phyloP scores from a whole-genome alignment of 2,797 vertebrate species.

The Pangasius sanitwongsei region DNA sequence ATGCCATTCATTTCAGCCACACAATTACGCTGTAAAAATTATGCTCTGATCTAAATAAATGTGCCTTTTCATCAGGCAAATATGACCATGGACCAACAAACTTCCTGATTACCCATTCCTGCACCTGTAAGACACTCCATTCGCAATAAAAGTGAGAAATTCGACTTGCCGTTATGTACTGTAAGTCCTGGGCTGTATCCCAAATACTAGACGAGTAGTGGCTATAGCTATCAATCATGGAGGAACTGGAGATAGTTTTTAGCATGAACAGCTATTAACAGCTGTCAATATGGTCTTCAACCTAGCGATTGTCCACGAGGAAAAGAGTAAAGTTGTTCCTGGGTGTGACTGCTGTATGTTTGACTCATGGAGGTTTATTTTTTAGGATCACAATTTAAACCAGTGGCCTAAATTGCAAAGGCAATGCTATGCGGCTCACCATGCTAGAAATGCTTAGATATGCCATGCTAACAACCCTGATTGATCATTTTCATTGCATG shows the following conservation, averaged over 20 bases:
- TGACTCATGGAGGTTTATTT: background rate
- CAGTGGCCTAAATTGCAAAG: background rate
- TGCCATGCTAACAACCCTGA: background rate
- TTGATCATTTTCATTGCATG: background rate
- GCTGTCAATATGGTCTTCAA: background rate
- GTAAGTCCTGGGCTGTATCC: background rate
- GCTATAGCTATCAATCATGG: background rate
- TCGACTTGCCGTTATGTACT: background rate
- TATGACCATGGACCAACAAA: background rate
- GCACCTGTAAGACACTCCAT: background rate
- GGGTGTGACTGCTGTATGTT: background rate
- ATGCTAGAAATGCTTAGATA: background rate
- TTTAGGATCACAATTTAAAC: background rate
- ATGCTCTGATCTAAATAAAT: background rate
- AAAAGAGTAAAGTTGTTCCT: too few relatives aligned
- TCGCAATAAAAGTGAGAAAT: background rate
- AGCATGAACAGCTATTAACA: background rate
- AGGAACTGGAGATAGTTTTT: background rate
- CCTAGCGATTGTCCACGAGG: background rate
- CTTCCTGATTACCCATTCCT: background rate
- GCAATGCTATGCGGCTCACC: background rate
- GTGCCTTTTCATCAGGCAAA: background rate
- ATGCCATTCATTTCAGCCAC: slow-evolving; percentile 16
- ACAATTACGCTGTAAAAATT: background rate
- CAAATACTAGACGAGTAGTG: background rate